Base-by-base conservation (phyloP, 2,113 vertebrate genomes). In the Oncorhynchus masou region DNA sequence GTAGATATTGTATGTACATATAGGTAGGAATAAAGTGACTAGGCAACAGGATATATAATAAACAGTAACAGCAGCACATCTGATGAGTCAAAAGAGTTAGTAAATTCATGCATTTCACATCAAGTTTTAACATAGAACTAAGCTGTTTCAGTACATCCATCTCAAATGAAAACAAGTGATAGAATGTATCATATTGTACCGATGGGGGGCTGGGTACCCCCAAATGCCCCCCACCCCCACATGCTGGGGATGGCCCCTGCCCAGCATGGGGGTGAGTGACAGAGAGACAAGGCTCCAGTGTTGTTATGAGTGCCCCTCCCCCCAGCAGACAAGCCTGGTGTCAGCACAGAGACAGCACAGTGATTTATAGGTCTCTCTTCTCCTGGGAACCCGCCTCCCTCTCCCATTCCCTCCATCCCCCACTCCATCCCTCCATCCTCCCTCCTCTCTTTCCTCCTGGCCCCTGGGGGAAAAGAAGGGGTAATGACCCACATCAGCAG, bases 401-500 rank as follows among this genome's bases (percentile, higher is more conserved):
- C 39, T 9, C 39, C 39, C 9, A 45, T 45, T 45, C 39, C 39
- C 9, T 45, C 39, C 9, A 45, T 11, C 39, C 39, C 39, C 39
- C 39, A 45, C 9, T 45, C 9, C 39, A 9, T 45, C 39, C 60
- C 60, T 51, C 31, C 76, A 73, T n/a, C 48, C 76, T 49, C n/a
- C 68, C 82, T 65, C 72, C 71, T 72, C 70, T 68, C 54, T 75
- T 70, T 45, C 39, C 39, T 45, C 9, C 27, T 48, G 77, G 81
- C 90, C 87, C 91, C 88, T 88, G 49, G 45, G 85, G 89, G 90
- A 76, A 84, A 81, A 82, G 82, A 83, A 84, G 84, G 85, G 90
- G 88, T 94, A 93, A 94, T 93, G 92, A 93, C 92, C 91, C 91
- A 91, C 92, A 93, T 93, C 92, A 93, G 89, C 88, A 89, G 85